Conservation (phyloP, 2,888 invertebrate genomes). For the Cybosia mesomella region DNA sequence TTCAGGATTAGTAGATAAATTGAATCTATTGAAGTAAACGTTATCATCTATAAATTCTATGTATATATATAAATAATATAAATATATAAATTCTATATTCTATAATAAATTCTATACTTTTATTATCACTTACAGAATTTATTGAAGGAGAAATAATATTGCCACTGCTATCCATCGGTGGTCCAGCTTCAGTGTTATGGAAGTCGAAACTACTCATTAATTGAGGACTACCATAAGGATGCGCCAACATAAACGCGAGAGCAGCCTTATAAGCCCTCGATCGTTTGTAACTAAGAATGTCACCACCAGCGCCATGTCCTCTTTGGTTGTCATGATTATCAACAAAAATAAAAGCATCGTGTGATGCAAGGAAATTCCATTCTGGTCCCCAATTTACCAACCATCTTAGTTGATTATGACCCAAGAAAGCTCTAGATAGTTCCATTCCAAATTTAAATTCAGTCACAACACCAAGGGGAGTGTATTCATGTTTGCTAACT, state of each 20-base stretch:
- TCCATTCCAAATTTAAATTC: constrained; percentile 86
- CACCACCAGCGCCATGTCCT: constrained; percentile 86
- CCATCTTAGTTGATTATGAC: constrained; percentile 87
- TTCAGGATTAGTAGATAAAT: background rate
- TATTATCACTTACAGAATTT: constrained; percentile 79
- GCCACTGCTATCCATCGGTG: constrained; percentile 89
- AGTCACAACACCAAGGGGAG: constrained; percentile 89
- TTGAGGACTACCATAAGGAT: constrained; percentile 92
- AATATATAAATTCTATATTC: too few species aligned
- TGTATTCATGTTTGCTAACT: constrained; percentile 84
- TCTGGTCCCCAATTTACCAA: constrained; percentile 87
- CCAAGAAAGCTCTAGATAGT: constrained; percentile 73
- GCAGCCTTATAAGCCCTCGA: constrained; percentile 91
- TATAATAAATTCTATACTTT: too few species aligned
- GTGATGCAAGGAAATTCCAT: constrained; percentile 88
- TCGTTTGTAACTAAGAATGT: constrained; percentile 89
- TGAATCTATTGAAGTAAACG: background rate
- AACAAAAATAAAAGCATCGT: constrained; percentile 89
- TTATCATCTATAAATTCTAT: background rate
- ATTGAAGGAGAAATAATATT: constrained; percentile 89
- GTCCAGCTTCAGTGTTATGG: constrained; percentile 88
- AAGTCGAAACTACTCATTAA: constrained; percentile 96
- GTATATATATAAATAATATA: too few species aligned
- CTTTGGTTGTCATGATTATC: constrained; percentile 95
- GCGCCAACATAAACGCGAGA: constrained; percentile 95